phyloP scores from a whole-genome alignment of 2,888 invertebrate genomes.

The Cryptocephalus moraei region DNA sequence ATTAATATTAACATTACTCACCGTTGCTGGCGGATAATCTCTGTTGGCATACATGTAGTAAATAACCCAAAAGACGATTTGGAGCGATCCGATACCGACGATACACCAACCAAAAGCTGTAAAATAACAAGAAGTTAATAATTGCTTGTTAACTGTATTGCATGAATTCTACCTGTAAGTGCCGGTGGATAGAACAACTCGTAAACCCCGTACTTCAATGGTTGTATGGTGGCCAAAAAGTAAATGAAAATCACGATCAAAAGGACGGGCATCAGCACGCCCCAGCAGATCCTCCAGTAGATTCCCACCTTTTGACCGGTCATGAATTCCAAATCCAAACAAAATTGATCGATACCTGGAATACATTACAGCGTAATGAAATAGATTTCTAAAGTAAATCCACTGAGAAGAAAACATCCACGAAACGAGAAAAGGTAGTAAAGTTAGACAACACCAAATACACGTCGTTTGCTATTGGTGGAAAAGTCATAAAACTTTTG shows the following conservation, averaged over 20 bases:
- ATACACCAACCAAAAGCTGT: conserved; percentile 46
- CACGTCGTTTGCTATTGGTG: no score
- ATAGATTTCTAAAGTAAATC: no score
- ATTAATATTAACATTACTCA: conserved; percentile 5
- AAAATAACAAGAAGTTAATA: conserved; percentile 5
- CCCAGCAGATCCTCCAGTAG: conserved; percentile 79
- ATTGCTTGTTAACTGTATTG: background rate
- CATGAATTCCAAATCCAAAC: conserved; percentile 74
- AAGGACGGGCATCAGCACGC: conserved; percentile 57
- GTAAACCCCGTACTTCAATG: conserved; percentile 46
- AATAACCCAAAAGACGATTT: conserved; percentile 43
- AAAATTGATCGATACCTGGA: conserved; percentile 51
- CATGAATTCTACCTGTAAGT: conserved; percentile 9
- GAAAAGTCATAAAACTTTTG: no score
- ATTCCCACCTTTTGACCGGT: conserved; percentile 53
- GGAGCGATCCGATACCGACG: conserved; percentile 39
- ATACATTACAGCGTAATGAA: conserved; percentile 1
- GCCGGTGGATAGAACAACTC: conserved; percentile 36
- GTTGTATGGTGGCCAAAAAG: conserved; percentile 51
- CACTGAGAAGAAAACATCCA: no score
- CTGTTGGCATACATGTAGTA: conserved; percentile 28
- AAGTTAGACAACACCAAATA: no score
- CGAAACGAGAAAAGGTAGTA: no score
- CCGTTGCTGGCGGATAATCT: conserved; percentile 16
- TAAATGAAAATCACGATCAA: conserved; percentile 63